These are phyloP conservation scores for Acanthochromis polyacanthus DNA, from an alignment of 2,113 vertebrate genomes.

Conservation along the genomic window DNA sequence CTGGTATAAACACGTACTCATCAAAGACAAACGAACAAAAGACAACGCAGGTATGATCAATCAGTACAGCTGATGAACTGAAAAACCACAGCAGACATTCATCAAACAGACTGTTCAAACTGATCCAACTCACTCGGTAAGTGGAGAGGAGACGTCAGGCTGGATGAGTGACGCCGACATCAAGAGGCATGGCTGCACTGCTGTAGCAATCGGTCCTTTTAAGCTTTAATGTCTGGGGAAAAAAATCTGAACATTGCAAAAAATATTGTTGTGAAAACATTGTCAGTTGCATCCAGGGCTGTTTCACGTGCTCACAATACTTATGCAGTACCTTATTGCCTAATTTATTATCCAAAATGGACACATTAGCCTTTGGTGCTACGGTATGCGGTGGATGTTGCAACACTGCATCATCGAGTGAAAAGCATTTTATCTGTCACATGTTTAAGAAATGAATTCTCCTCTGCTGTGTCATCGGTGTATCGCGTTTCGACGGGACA, in stretches of 20 bases:
- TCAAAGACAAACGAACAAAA: slow-evolving; percentile 46
- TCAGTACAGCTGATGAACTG: slow-evolving; percentile 38
- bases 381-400: slow-evolving; percentile 29
- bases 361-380: slow-evolving; percentile 48
- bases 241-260: slow-evolving; percentile 34
- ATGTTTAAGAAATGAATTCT: slow-evolving; percentile 38
- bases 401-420: slow-evolving; percentile 41
- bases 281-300: slow-evolving; percentile 38
- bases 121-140: slow-evolving; percentile 34
- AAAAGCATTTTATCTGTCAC: slow-evolving; percentile 42
- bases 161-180: slow-evolving; percentile 44
- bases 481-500: slow-evolving; percentile 49
- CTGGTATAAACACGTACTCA: slow-evolving; percentile 35
- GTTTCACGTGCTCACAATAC: slow-evolving; percentile 39
- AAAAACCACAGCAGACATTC: slow-evolving; percentile 49
- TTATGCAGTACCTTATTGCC: slow-evolving; percentile 54
- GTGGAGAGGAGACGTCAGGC: slow-evolving; percentile 32
- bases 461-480: slow-evolving; percentile 54
- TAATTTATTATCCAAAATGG: slow-evolving; percentile 73
- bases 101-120: slow-evolving; percentile 48
- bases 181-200: slow-evolving; percentile 58
- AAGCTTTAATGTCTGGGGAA: slow-evolving; percentile 60
- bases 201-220: slow-evolving; percentile 60
- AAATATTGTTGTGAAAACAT: slow-evolving; percentile 29
- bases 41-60: slow-evolving; percentile 16